Base-by-base conservation (phyloP, 2,797 vertebrate species). In the Macrochelys suwanniensis region DNA sequence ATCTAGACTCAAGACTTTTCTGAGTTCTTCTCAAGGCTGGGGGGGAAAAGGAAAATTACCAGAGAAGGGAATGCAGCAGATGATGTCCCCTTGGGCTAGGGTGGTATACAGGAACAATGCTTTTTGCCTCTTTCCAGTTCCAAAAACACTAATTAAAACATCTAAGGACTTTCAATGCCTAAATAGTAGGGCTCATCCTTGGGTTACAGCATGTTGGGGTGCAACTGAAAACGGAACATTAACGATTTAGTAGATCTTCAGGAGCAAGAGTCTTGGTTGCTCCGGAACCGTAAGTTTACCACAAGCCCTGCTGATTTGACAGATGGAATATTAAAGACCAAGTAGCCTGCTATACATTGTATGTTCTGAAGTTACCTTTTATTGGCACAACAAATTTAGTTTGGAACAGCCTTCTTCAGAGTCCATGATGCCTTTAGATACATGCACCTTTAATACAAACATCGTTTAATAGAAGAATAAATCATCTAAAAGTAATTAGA, bases 311-410 rank as follows among this genome's bases (percentile, higher is more conserved):
- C 51, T 71, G 76, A 65, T 53, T 85, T 86, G 76, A 84, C 42
- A 90, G 85, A 88, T 95, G 90, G 92, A 94, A 94, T 82, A 86
- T 90, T 92, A 94, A 95, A 92, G 61, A 78, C 50, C 80, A 92
- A 84, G 71, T 80, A 71, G n/a, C 47, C 51, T 61, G 47, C 74
- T 49, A 59, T 42, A 74, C 56, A 57, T 53, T 80, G 61, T 47
- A 53, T 57, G 28, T 37, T 61, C n/a, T 76, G 57, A 57, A 56
- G 33, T 87, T 82, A 37, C n/a, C 51, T 83, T 77, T 87, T 57
- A 84, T 81, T 84, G 31, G 54, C 74, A 31, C 77, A 80, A 61
- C 61, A 84, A 59, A 92, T 80, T 84, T 68, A 51, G 51, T 57
- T 57, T 80, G 61, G 61, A 80, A 81, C 84, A 42, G n/a, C 8